These are phyloP conservation scores for Drosophila pachea DNA, from an alignment of 1,140 invertebrate genomes.

Conservation along the genomic window DNA sequence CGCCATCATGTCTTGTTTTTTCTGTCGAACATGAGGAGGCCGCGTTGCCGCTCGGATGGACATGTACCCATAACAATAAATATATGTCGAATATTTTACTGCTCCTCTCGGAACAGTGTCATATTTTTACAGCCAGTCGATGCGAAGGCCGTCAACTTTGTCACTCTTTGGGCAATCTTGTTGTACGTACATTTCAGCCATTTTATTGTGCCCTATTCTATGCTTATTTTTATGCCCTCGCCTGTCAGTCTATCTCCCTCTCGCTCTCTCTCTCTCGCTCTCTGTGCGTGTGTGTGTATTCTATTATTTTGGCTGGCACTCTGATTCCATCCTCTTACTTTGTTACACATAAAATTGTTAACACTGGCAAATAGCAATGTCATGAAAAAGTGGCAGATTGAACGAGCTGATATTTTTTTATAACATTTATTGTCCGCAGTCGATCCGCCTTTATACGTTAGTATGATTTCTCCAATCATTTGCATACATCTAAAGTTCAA, in stretches of 20 bases:
- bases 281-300: background rate
- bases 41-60: background rate
- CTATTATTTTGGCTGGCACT: background rate
- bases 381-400: too few relatives aligned
- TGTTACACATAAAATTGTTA: background rate
- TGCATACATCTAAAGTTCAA: too few relatives aligned
- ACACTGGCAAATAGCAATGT: too few relatives aligned
- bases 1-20: constrained; percentile 55
- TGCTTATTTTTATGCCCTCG: background rate
- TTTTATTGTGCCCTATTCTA: background rate
- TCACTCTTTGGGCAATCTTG: constrained; percentile 23
- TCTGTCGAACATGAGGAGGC: constrained; percentile 19
- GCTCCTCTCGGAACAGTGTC: constrained; percentile 26
- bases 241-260: background rate
- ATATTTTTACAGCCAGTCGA: constrained; percentile 38
- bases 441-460: too few relatives aligned
- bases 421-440: too few relatives aligned
- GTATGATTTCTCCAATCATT: too few relatives aligned
- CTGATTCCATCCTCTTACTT: background rate
- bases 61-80: constrained; percentile 51
- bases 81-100: constrained; percentile 67
- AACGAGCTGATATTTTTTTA: too few relatives aligned
- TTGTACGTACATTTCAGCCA: constrained; percentile 22
- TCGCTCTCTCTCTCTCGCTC: background rate
- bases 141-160: constrained; percentile 25